phyloP scores from a whole-genome alignment of 2,888 invertebrate genomes.

The Zaprionus lineosus region DNA sequence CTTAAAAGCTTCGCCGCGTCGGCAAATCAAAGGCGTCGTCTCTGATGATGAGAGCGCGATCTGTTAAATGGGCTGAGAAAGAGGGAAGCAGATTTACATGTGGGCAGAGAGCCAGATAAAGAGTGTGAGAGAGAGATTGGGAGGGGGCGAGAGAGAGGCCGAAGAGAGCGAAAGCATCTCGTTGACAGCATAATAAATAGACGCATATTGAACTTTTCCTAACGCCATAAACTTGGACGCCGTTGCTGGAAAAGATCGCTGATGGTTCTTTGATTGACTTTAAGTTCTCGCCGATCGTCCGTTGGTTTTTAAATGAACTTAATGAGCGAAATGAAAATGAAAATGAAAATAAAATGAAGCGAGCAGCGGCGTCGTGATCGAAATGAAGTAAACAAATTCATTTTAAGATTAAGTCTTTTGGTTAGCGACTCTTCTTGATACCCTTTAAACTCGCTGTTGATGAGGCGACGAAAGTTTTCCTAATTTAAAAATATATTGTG shows the following conservation, averaged over 20 bases:
- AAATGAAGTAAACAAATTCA: slow-evolving; percentile 69
- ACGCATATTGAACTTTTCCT: slow-evolving; percentile 38
- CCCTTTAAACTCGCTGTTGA: too few relatives aligned
- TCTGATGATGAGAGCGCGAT: slow-evolving; percentile 55
- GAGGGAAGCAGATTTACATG: background rate
- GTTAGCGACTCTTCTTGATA: slow-evolving; percentile 3
- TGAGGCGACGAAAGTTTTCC: too few relatives aligned
- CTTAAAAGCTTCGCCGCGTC: slow-evolving; percentile 62
- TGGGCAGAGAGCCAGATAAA: slow-evolving; percentile 1
- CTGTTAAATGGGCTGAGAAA: slow-evolving; percentile 23
- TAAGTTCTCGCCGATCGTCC: slow-evolving; percentile 31
- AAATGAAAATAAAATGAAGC: too few relatives aligned
- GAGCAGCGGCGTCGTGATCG: slow-evolving; percentile 35
- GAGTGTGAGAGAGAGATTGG: background rate
- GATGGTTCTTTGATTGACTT: slow-evolving; percentile 44
- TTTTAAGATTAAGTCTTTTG: slow-evolving; percentile 64
- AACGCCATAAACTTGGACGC: slow-evolving; percentile 34
- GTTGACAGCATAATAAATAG: slow-evolving; percentile 52
- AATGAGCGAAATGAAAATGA: slow-evolving; percentile 58
- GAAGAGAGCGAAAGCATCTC: slow-evolving; percentile 25
- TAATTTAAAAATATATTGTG: too few relatives aligned
- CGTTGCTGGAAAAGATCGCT: too few relatives aligned
- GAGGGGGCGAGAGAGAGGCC: slow-evolving; percentile 3
- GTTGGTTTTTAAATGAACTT: slow-evolving; percentile 52
- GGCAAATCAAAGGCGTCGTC: slow-evolving; percentile 65